Base-by-base conservation (phyloP, 2,113 vertebrate genomes). In the Psittacara wagleri region DNA sequence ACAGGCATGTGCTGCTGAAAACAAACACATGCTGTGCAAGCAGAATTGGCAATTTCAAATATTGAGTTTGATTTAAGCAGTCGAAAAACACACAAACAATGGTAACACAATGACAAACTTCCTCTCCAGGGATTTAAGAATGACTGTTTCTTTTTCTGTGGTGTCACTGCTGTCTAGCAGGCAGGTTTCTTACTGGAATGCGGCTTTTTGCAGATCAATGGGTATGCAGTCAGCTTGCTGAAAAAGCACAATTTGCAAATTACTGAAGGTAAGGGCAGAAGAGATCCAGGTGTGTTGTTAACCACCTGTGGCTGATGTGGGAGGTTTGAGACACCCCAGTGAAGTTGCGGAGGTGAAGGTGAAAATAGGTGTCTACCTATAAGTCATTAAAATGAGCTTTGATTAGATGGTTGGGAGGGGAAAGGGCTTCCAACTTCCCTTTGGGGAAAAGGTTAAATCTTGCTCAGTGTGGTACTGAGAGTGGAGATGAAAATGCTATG, bases 1-100 rank as follows among this genome's bases (percentile, higher is more conserved):
- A 91, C 33, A 84, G 69, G 69, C 85, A 33, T 62, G 90, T 88
- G 88, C 88, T 95, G 86, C 95, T 86, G 83, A 90, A 97, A 96
- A 94, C 86, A 95, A 92, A 88, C 89, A 92, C 83, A 68, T n/a
- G 79, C 91, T 93, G 94, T 86, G 94, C 90, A 84, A 81, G 90
- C 62, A 93, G 85, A 92, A 92, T 37, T 39, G 62, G 41, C 81
- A 92, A 88, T 95, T 88, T 84, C 90, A 95, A 93, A 90, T 74
- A 82, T 0, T 95, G 69, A 46, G 51, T 88, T 96, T 91, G 92
- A 92, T 83, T 82, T 79, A 86, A 90, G 59, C 37, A 84, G 31
- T 8, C 82, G 90, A 82, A 93, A 80, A 69, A 66, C 48, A 90
- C 52, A 76, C 76, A 75, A 74, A 48, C 0, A 7, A 44, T 64